Conservation (phyloP, 1,140 invertebrate species). For the Caenorhabditis remanei region DNA sequence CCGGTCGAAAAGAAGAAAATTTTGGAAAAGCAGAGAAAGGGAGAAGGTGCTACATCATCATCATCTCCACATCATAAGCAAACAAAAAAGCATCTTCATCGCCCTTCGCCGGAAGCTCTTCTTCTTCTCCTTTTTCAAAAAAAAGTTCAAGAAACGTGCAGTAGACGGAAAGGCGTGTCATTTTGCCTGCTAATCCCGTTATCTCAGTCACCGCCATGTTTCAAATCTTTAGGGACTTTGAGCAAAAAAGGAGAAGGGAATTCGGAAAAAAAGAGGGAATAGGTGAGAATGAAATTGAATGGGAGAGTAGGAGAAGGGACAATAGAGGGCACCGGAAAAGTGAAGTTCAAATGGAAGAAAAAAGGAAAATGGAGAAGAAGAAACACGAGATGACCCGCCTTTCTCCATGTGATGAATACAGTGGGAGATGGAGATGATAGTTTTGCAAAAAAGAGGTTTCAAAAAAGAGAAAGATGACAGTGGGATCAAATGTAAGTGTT, state of each 20-base stretch:
- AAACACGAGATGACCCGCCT: not conserved
- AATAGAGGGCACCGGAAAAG: not conserved
- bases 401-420: not conserved
- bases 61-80: constrained; percentile 16
- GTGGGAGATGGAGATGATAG: too few species aligned
- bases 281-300: constrained; percentile 18
- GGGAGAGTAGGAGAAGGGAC: not conserved
- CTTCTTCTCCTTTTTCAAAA: constrained; percentile 7
- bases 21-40: not conserved
- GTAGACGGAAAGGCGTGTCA: not conserved
- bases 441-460: not conserved
- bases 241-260: not conserved
- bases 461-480: too few species aligned
- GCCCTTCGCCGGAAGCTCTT: too few species aligned
- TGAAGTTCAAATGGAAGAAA: not conserved
- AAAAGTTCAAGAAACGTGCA: constrained; percentile 47
- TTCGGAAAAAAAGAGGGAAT: not conserved
- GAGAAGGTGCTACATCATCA: not conserved
- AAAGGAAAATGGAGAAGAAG: not conserved
- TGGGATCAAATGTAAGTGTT: too few species aligned
- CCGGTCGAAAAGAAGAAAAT: not conserved
- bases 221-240: constrained; percentile 48
- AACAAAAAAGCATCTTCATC: not conserved
- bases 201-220: not conserved
- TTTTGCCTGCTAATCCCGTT: constrained; percentile 20